These are phyloP conservation scores for Pandemis cinnamomeana DNA, from an alignment of 2,888 invertebrate species.

Conservation along the genomic window DNA sequence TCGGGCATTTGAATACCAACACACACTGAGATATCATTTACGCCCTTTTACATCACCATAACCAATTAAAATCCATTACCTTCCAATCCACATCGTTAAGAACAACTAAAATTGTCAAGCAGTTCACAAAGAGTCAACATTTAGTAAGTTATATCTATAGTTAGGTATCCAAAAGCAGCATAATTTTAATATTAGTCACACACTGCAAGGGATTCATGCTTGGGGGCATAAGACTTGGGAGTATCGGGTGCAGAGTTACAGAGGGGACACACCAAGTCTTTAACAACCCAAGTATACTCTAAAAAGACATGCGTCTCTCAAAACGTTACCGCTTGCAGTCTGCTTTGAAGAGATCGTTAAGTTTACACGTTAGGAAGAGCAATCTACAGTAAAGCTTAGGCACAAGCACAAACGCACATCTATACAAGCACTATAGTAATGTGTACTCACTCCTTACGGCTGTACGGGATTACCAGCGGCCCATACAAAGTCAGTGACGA, in stretches of 20 bases:
- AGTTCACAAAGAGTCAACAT: constrained; percentile 80
- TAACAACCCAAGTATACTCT: constrained; percentile 54
- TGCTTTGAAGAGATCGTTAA: constrained; percentile 67
- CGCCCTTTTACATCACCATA: constrained; percentile 82
- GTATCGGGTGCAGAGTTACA: constrained; percentile 52
- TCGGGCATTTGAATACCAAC: constrained; percentile 90
- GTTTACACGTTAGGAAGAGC: constrained; percentile 75
- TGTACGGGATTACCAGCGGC: constrained; percentile 87
- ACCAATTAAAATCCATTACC: constrained; percentile 83
- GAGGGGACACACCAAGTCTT: constrained; percentile 70
- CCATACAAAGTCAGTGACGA: constrained; percentile 88
- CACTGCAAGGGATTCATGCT: constrained; percentile 81
- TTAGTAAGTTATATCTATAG: constrained; percentile 75
- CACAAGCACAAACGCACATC: constrained; percentile 83
- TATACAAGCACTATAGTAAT: constrained; percentile 85
- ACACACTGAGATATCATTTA: constrained; percentile 83
- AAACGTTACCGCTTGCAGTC: constrained; percentile 79
- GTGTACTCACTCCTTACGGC: constrained; percentile 89
- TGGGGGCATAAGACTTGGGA: constrained; percentile 69
- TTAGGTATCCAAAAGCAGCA: constrained; percentile 72
- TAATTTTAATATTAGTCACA: constrained; percentile 71
- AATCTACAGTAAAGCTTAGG: constrained; percentile 76
- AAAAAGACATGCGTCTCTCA: constrained; percentile 66
- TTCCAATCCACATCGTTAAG: constrained; percentile 83
- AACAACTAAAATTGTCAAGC: constrained; percentile 82